Base-by-base conservation (phyloP, 2,888 invertebrate genomes). In the Acleris emargana region DNA sequence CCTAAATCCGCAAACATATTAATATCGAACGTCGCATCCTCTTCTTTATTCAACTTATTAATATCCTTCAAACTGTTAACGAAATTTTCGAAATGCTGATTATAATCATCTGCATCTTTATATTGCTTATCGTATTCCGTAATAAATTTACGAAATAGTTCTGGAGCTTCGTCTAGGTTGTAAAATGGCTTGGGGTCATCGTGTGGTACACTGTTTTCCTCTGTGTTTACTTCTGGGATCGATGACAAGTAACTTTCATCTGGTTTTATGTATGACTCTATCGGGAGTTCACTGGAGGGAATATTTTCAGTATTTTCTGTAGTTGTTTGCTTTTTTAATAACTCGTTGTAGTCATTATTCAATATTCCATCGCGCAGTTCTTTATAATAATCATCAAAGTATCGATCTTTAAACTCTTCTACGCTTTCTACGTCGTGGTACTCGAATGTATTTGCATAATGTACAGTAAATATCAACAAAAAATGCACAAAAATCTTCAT, bases 1-100 rank as follows among this genome's bases (percentile, higher is more conserved):
- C 73, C 71, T 28, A 78, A 75, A 72, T 89, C 89, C 13, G 88
- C 61, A 68, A 88, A 88, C 66, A 78, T 67, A 69, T 89, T 88
- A 50, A 90, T 87, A 50, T 79, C 84, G 53, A 72, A 67, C 11
- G 77, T 63, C 9, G 74, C 73, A 16, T 64, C 64, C 9, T 70
- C 72, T 32, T 77, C 72, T 11, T 76, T 74, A 69, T 89, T 90
- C 13, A 81, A 61, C 9, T 67, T 72, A 67, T 85, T 90, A 11
- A 90, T 87, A 17, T 80, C 79, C 58, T 79, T 76, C 62, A 90
- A 76, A 64, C 77, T 86, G 3, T 78, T 72, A 7, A 81, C 62
- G 53, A 90, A 90, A 47, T 76, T 77, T 5, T 73, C 64, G 62
- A 73, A 89, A 68, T 79, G 88, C n/a, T 69, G 72, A 0, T 75